A percentile compares a stretch with the other conserved stretches of the same genome.
phyloP scores from a whole-genome alignment of 2,113 vertebrate genomes.

The Macquaria australasica region DNA sequence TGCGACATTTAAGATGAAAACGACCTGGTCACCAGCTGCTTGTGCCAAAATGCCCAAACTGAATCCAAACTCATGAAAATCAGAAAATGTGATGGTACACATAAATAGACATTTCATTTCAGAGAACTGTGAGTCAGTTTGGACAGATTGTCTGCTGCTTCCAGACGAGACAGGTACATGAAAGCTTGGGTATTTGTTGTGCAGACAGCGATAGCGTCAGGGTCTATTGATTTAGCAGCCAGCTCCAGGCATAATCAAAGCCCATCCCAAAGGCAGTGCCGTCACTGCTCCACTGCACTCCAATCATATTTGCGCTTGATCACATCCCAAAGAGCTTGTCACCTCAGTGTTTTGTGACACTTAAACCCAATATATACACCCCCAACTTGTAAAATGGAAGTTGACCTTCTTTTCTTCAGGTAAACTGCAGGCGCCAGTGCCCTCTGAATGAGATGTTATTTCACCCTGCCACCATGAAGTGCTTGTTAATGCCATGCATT shows the following conservation, averaged over 20 bases:
- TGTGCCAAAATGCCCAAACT: not conserved
- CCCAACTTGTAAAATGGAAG: conserved; percentile 64
- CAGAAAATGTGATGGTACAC: not conserved
- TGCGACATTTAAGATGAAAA: conserved; percentile 32
- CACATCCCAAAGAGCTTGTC: conserved; percentile 79
- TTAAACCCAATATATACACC: conserved; percentile 73
- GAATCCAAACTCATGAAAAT: conserved; percentile 3
- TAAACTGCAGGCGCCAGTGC: conserved; percentile 61
- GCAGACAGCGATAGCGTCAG: conserved; percentile 66
- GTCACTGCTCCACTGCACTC: conserved; percentile 74
- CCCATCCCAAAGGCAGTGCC: conserved; percentile 68
- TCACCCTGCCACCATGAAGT: not conserved
- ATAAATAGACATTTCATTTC: conserved; percentile 21
- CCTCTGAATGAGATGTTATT: conserved; percentile 44
- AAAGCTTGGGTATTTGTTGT: conserved; percentile 53
- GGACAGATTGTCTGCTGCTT: conserved; percentile 39
- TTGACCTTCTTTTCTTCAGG: conserved; percentile 74
- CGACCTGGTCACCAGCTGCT: conserved; percentile 12
- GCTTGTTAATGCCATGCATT: conserved; percentile 38
- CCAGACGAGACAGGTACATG: conserved; percentile 58
- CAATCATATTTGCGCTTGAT: conserved; percentile 79
- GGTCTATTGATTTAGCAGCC: conserved; percentile 79
- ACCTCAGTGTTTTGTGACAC: conserved; percentile 75
- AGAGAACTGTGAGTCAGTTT: conserved; percentile 20
- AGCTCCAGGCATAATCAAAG: conserved; percentile 77